Evolutionary conservation across 2,888 invertebrate genomes (phyloP).

Genomic region (Oxyteleia sp.): DNA sequence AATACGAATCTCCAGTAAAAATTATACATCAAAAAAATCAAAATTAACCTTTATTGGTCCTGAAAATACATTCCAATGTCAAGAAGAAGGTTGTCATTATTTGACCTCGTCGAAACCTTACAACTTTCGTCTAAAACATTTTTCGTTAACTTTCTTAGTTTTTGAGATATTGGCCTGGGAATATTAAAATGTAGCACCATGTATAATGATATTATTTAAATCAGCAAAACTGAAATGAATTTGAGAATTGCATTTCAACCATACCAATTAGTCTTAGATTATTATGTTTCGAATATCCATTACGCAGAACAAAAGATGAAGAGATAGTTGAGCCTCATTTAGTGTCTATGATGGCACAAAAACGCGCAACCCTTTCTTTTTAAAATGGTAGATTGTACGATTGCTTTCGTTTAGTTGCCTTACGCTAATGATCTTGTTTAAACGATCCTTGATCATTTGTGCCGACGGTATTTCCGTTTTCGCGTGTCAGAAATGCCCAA

Average conservation of each 20-base stretch:
- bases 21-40: no score
- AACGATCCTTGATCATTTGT: conserved; percentile 67
- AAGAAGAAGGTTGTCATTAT: no score
- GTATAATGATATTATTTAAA: no score
- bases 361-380: conserved; percentile 74
- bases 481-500: conserved; percentile 51
- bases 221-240: no score
- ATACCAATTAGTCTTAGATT: conserved; percentile 9
- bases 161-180: no score
- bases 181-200: no score
- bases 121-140: no score
- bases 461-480: conserved; percentile 70
- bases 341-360: conserved; percentile 55
- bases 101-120: no score
- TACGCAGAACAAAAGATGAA: conserved; percentile 44
- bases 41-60: no score
- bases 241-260: not conserved
- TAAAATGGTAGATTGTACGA: conserved; percentile 83
- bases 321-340: conserved; percentile 48
- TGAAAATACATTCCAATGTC: no score
- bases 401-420: conserved; percentile 84
- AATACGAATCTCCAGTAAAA: no score
- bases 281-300: conserved; percentile 23
- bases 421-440: conserved; percentile 81
- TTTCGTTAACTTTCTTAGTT: no score